Conservation (phyloP, 2,797 vertebrate species). For the Siniperca scherzeri region DNA sequence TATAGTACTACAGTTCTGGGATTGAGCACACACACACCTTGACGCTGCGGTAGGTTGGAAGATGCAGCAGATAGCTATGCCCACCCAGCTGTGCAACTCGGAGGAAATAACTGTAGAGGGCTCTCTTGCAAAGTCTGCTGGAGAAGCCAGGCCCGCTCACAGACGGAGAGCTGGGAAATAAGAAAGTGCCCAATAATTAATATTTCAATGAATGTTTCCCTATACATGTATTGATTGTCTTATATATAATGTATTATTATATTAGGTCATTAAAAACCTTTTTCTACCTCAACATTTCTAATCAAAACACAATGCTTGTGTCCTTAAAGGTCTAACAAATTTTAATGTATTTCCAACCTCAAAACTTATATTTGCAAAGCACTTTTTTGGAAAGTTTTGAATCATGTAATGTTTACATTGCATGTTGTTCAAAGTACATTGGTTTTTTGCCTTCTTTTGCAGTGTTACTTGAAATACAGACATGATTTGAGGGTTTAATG, state of each 20-base stretch:
- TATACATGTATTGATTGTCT: not conserved
- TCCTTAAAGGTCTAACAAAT: not conserved
- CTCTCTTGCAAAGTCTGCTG: conserved; percentile 87
- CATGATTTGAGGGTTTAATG: not conserved
- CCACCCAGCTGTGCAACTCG: conserved; percentile 68
- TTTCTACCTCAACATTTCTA: not conserved
- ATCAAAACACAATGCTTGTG: not conserved
- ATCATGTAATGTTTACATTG: not conserved
- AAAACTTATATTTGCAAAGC: not conserved
- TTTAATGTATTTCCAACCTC: not conserved
- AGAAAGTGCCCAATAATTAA: not conserved
- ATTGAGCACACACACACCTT: conserved; percentile 75
- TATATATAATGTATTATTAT: not conserved
- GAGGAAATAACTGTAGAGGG: conserved; percentile 82
- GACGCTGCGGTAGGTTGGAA: conserved; percentile 78
- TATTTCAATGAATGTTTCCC: not conserved
- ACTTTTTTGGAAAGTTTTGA: not conserved
- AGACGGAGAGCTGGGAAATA: conserved; percentile 80
- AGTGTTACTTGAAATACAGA: not conserved
- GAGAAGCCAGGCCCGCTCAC: conserved; percentile 79
- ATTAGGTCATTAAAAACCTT: no score
- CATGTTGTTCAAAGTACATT: not conserved
- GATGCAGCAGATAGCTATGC: conserved; percentile 72
- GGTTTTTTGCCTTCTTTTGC: not conserved
- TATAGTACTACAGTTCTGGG: not conserved